These are phyloP conservation scores for Icerya purchasi DNA, from an alignment of 2,888 invertebrate genomes.

Conservation along the genomic window DNA sequence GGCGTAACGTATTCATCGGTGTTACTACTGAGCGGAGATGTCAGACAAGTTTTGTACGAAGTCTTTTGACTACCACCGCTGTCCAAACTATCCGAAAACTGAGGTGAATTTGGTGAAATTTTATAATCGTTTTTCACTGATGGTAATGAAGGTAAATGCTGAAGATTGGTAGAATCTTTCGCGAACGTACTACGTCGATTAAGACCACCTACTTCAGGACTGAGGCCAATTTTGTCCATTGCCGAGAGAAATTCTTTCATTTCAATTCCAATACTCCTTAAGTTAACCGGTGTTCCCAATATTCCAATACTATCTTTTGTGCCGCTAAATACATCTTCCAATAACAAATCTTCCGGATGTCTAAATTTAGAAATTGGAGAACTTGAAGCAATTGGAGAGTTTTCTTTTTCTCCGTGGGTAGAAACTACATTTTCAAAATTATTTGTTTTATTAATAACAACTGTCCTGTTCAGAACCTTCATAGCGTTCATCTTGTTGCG, in stretches of 20 bases:
- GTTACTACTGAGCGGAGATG: not conserved
- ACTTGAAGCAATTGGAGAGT: not conserved
- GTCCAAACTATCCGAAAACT: not conserved
- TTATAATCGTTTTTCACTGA: too few relatives aligned
- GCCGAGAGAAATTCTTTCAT: too few relatives aligned
- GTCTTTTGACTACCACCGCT: not conserved
- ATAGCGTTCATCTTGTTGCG: not conserved
- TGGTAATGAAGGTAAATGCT: too few relatives aligned
- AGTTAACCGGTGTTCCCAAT: too few relatives aligned
- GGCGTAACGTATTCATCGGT: not conserved
- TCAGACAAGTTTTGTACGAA: not conserved
- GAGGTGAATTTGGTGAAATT: not conserved
- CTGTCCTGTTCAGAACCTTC: conserved; percentile 2
- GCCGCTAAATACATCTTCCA: not conserved
- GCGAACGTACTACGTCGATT: conserved; percentile 5
- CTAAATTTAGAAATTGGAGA: not conserved
- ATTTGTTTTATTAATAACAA: conserved; percentile 3
- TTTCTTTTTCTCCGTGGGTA: not conserved
- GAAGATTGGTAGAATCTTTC: not conserved
- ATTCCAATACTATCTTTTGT: too few relatives aligned
- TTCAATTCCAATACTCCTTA: too few relatives aligned
- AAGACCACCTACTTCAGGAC: not conserved
- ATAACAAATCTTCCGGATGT: not conserved
- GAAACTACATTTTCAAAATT: not conserved
- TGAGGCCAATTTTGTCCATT: not conserved